Evolutionary conservation across 2,888 invertebrate genomes (phyloP), one percentile per base, ranked within the genome.

Genomic region (Lepeophtheirus nordmannii): DNA sequence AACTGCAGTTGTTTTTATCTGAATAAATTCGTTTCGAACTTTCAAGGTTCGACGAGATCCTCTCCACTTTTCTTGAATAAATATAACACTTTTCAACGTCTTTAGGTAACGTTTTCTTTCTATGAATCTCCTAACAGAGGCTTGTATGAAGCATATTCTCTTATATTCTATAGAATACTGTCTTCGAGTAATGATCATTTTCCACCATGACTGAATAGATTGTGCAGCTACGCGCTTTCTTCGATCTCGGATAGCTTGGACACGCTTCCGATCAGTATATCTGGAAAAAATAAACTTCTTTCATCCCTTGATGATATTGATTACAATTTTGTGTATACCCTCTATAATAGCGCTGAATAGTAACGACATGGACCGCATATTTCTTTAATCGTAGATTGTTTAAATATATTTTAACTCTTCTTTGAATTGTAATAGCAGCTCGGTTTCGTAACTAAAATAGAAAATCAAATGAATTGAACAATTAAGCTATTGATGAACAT

Each of bases 1-100:
- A 9, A 68, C 10, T 1, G 71, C 70, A 20, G 73, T 71, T 23
- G 63, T 12, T 56, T 68, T 69, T 60, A 67, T 63, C 20, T 56
- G 41, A 40, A 68, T 14, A 59, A 68, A 71, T 23, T 67, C 23
- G 23, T 17, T 46, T 2, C 17, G 53, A 1, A 46, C 17, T 17
- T 17, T 14, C 53, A 14, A 17, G 2, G 53, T 46, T 8, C 17
- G 5, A 46, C 5, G 2, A 17, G 17, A 17, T n/a, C 53, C 53
- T 46, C 53, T 46, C 53, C 53, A 46, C 17, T 46, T 46, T 17
- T 17, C 17, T 17, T 46, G 53, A 46, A 46, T 17, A 46, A 46
- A 46, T 17, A 2, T 1, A 17, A 17, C 53, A 14, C 53, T 3
- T n/a, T 46, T 64, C 38, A 67, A 63, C 7, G 23, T 23, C n/a